Base-by-base conservation (phyloP, 2,797 vertebrate genomes). In the Pterois miles region DNA sequence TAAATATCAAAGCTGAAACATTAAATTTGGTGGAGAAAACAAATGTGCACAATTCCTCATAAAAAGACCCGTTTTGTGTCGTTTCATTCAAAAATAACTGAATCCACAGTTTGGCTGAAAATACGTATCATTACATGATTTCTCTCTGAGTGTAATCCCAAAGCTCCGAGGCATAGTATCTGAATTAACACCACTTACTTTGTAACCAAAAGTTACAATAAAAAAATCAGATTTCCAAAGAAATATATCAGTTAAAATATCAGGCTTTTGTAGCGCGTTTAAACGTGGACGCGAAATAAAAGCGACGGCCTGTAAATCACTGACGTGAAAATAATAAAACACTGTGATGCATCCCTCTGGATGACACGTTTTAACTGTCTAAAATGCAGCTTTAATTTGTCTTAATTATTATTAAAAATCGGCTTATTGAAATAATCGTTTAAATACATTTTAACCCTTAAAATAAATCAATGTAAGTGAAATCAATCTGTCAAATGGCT, bases 221-320 rank as follows among this genome's bases (percentile, higher is more conserved):
- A 53, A 1, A 20, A 38, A 50, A 38, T 23, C 1, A 4, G 8
- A 38, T 1, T 57, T 69, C 10, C 7, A 13, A 1, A 23, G 2
- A 38, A 62, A 11, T 0, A 18, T 3, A 18, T 23, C 1, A 13
- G 14, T 27, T 22, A 2, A 43, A 74, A 65, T 3, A 29, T 1
- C 20, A 57, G 31, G 22, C 43, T 58, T 36, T 23, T 1, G 2
- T 3, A 2, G 23, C 31, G 48, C 29, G 2, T 71, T 54, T 43
- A 29, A 40, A 71, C 5, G 14, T 18, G 34, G n/a, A 43, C 1
- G 16, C 20, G 48, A 16, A 72, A 31, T 2, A n/a, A 60, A 60
- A 53, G 58, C 53, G 65, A 34, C 63, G 72, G 65, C 59, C 76
- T 70, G 57, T 81, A 76, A 86, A 86, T 78, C 81, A 80, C 40